Evolutionary conservation across 2,797 vertebrate genomes (phyloP), one percentile per base, ranked within the genome.

Genomic region (Aselliscus stoliczkanus): DNA sequence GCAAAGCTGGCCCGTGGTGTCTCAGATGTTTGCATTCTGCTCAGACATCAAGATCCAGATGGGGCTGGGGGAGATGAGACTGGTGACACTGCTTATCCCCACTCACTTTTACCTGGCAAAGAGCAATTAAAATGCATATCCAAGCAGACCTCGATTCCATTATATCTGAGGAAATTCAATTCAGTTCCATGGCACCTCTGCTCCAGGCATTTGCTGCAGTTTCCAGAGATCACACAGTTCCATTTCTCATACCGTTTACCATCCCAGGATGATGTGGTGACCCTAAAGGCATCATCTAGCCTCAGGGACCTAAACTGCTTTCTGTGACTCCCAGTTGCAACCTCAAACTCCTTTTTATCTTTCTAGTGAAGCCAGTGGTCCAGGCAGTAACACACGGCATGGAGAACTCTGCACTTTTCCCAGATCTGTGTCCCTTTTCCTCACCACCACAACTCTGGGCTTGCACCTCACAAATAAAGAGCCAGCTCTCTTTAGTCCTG

Each of bases 221-320:
- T 62, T 50, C 64, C 27, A 8, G 1, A 56, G 42, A 50, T 31
- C 11, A 60, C 27, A 14, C 37, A 14, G 31, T 18, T 81, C n/a
- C 34, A 21, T 17, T 37, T n/a, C 47, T 50, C 25, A 58, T 0
- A 1, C 3, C 18, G 11, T 8, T 56, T 54, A 54, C 58, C 17
- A 67, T 42, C 21, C 20, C 7, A 0, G 6, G 42, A 62, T 42
- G 23, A 56, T 4, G 2, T 1, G 4, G 10, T 1, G 1, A 18
- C 44, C 1, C n/a, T 9, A 4, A 21, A 2, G 10, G 7, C 4
- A 21, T 7, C 7, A 34, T 34, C 8, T 70, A 15, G 12, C 9
- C 23, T 15, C 21, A 29, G 25, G 44, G 25, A 29, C 39, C 52
- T 21, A 15, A 29, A 42, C 14, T 34, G 8, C 15, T 39, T 1